A percentile compares a stretch with the other conserved stretches of the same genome.
Conservation (phyloP, 2,113 vertebrate genomes). For the Erinaceus europaeus region DNA sequence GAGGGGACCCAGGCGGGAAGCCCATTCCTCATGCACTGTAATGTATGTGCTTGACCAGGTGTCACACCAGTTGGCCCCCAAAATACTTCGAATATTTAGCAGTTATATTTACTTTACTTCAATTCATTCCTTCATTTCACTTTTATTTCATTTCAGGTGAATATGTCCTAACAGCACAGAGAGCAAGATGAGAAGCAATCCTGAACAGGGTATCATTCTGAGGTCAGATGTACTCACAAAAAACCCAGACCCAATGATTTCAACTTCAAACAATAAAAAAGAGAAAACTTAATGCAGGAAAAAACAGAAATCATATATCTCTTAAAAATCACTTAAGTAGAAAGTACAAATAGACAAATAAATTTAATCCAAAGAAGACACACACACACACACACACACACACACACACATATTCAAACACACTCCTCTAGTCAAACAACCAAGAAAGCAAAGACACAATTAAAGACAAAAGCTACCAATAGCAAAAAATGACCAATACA, state of each 20-base stretch:
- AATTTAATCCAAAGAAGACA: too few species aligned
- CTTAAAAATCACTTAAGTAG: not conserved
- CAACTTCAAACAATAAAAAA: not conserved
- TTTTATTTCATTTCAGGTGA: not conserved
- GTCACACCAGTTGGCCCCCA: too few species aligned
- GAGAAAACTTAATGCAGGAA: not conserved
- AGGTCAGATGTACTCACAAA: not conserved
- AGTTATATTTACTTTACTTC: not conserved
- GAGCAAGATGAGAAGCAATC: not conserved
- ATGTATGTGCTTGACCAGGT: too few species aligned
- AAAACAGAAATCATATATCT: slow-evolving; percentile 6
- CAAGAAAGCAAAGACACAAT: too few species aligned
- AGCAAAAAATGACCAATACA: too few species aligned
- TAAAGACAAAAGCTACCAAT: too few species aligned
- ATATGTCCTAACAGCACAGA: not conserved
- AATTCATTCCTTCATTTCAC: not conserved
- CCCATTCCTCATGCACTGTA: too few species aligned
- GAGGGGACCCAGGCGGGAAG: too few species aligned
- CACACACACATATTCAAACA: too few species aligned
- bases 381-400: too few species aligned
- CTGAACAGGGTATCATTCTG: not conserved
- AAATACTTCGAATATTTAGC: not conserved
- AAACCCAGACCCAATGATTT: not conserved
- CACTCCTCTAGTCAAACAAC: too few species aligned
- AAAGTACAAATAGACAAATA: not conserved